Base-by-base conservation (phyloP, 2,113 vertebrate species). In the Oriolus oriolus region DNA sequence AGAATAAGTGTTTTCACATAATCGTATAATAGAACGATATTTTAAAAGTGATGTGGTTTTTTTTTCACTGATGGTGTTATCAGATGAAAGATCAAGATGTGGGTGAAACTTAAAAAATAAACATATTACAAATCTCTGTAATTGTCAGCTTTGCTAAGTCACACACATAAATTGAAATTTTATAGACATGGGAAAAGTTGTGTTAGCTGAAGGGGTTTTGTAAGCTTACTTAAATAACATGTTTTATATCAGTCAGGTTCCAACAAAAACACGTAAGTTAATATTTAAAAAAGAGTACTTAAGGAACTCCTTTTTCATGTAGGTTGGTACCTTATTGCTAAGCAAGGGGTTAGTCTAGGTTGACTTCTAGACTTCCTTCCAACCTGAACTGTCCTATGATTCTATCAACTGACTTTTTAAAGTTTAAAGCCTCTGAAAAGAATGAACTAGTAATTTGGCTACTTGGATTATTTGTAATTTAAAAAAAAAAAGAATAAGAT, bases 1-100 rank as follows among this genome's bases (percentile, higher is more conserved):
- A 60, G 27, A 24, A 6, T 69, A 66, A 92, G 35, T 28, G 18
- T 82, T 93, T 95, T 71, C 44, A 61, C 23, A 47, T 53, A 12
- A 49, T 12, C 0, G 0, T 42, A 30, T 30, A 93, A 47, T 6
- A 79, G 26, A 87, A 84, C 0, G 3, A 17, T 68, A 79, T 71
- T 84, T 78, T 84, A 26, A 70, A 84, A 81, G 33, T 54, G 2
- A 20, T 81, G 30, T 57, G 81, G 69, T 85, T 42, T 66, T 70
- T 71, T 89, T 85, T 86, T 37, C 19, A n/a, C 49, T 9, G 21
- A 41, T 26, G 3, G 19, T 60, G 8, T 66, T 90, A 74, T 68
- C 35, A 92, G 35, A 71, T 27, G 4, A 47, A 86, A 95, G 42
- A 77, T 30, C 15, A 37, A 71, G 59, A 68, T 47, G 52, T 22